Conservation (phyloP, 2,113 vertebrate genomes). For the Leiothrix lutea region DNA sequence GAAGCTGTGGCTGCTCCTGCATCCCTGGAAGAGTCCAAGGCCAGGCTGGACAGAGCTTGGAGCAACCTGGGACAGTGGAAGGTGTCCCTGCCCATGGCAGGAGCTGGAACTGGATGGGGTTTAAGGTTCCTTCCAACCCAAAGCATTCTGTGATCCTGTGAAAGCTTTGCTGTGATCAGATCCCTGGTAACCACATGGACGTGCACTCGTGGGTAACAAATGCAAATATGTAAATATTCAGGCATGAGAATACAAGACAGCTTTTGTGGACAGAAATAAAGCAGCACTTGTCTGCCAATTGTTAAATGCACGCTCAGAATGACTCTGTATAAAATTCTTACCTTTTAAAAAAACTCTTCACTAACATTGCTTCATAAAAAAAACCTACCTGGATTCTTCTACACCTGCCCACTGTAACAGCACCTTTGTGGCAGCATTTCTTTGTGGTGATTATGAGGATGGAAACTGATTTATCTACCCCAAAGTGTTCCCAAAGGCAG, state of each 20-base stretch:
- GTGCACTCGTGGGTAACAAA: background rate
- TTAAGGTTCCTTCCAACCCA: background rate
- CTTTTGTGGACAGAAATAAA: background rate
- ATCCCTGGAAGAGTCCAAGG: background rate
- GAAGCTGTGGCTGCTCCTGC: background rate
- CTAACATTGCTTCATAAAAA: background rate
- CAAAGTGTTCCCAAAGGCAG: background rate
- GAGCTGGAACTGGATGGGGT: background rate
- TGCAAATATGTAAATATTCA: background rate
- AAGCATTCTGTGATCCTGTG: background rate
- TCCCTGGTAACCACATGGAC: background rate
- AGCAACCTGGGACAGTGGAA: rapidly evolving
- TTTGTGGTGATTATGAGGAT: background rate
- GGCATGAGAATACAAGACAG: background rate
- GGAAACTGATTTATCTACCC: background rate
- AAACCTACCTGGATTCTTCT: background rate
- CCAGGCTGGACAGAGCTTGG: rapidly evolving
- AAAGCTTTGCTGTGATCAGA: background rate
- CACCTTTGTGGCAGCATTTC: background rate
- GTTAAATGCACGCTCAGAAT: background rate
- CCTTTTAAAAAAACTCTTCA: background rate
- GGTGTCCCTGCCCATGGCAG: background rate
- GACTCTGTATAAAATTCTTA: background rate
- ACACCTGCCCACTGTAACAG: rapidly evolving
- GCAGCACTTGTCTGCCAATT: background rate